Evolutionary conservation across 2,113 vertebrate species (phyloP).

Genomic region (Pteruthius melanotis): DNA sequence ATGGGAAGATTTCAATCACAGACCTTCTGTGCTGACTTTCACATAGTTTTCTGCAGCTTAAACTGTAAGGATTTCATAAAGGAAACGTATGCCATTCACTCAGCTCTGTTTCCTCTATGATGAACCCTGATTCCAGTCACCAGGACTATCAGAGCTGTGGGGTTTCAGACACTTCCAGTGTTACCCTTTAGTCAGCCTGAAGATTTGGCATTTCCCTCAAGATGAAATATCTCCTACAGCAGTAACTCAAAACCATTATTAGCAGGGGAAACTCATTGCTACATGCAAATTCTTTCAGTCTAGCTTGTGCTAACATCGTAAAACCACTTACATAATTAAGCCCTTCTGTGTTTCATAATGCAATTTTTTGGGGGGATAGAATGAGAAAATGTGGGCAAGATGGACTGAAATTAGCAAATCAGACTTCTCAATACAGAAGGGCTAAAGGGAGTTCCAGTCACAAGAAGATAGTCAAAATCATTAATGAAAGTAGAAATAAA

Average conservation of each 20-base stretch:
- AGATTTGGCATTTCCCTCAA: background rate
- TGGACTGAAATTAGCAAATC: background rate
- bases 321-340: background rate
- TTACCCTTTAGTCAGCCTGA: background rate
- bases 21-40: background rate
- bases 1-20: background rate
- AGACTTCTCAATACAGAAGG: background rate
- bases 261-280: background rate
- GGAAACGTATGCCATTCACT: background rate
- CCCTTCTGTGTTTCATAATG: background rate
- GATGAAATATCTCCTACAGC: background rate
- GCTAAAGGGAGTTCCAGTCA: background rate
- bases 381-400: background rate
- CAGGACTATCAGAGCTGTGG: background rate
- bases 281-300: background rate
- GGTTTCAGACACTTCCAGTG: background rate
- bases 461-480: background rate
- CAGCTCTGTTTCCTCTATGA: background rate
- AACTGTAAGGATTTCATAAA: background rate
- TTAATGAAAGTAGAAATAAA: background rate
- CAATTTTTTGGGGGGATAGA: background rate
- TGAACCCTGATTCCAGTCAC: background rate
- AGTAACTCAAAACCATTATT: background rate
- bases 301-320: background rate
- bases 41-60: background rate